Percentiles rank a stretch among this genome's conserved stretches.
Conservation (phyloP, 1,140 invertebrate species). For the Glomeris maerens region DNA sequence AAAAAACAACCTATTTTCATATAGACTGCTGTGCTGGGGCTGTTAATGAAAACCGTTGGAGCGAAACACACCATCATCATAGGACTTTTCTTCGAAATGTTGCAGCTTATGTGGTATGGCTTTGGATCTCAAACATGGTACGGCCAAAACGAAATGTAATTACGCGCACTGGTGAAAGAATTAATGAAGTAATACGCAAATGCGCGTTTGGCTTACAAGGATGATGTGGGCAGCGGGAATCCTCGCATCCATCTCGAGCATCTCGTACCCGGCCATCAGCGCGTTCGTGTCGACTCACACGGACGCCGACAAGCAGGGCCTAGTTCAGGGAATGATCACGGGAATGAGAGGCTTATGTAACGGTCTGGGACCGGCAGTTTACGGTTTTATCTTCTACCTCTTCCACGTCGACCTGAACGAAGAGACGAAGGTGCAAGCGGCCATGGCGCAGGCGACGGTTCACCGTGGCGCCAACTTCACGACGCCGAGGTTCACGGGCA, state of each 20-base stretch:
- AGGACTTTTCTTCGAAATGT: slow-evolving; percentile 88
- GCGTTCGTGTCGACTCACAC: slow-evolving; percentile 96
- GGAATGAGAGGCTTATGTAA: slow-evolving; percentile 87
- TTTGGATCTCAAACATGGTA: slow-evolving; percentile 72
- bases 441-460: too few species aligned
- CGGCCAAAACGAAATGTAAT: slow-evolving; percentile 24
- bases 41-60: slow-evolving; percentile 80
- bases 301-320: slow-evolving; percentile 88
- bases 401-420: slow-evolving; percentile 96
- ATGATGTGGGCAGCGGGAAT: slow-evolving; percentile 99
- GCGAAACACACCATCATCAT: slow-evolving; percentile 95
- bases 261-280: slow-evolving; percentile 98
- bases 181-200: too few species aligned
- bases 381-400: slow-evolving; percentile 95
- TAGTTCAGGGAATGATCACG: slow-evolving; percentile 97
- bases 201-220: slow-evolving; percentile 42
- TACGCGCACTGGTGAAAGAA: too few species aligned
- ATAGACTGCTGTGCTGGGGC: slow-evolving; percentile 53
- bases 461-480: slow-evolving; percentile 8
- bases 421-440: slow-evolving; percentile 20
- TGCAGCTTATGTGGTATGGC: slow-evolving; percentile 94
- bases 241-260: slow-evolving; percentile 81
- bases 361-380: slow-evolving; percentile 85
- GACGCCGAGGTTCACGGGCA: too few species aligned
- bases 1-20: slow-evolving; percentile 14